Base-by-base conservation (phyloP, 1,140 invertebrate genomes). In the Neotoxoptera formosana region DNA sequence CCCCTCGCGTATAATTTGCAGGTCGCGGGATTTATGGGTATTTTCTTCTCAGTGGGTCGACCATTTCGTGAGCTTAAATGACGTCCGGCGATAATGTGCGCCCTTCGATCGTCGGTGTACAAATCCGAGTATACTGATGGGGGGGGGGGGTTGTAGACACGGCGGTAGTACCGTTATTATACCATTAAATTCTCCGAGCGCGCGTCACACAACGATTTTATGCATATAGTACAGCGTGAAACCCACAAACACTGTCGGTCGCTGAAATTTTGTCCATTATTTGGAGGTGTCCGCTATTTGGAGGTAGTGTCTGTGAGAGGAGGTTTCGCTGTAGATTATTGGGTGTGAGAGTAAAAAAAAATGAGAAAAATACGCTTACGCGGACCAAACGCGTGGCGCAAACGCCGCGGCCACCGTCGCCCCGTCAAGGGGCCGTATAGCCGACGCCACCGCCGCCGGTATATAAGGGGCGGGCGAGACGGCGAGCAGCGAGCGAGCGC, bases 401-500 rank as follows among this genome's bases (percentile, higher is more conserved):
- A 34, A 89, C 47, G 8, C 8, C 41, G 21, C 51, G 20, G 23
- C 36, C 48, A n/a, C 20, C 47, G 81, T 83, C 84, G 84, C 84
- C 25, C 41, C 41, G 45, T 47, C 47, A n/a, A 36, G 88, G 34
- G 21, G 21, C 20, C 88, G 87, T 53, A n/a, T 3, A 17, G n/a
- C 23, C 34, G 53, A 60, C 88, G 88, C 36, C 51, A 47, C 25
- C n/a, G 34, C 25, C n/a, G 34, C 17, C 53, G 87, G 47, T 48
- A n/a, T 4, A 36, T 11, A 89, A 41, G 88, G 88, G 88, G 88
- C 34, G 91, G 90, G 34, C 47, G 76, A 88, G 83, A 41, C 23
- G 45, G 48, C 48, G 87, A 53, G 30, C 87, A 83, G 60, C 91
- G 90, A 51, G 67, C 34, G 67, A n/a, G 56, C 90, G 81, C 91